A percentile compares a stretch with the other conserved stretches of the same genome.
phyloP scores from a whole-genome alignment of 2,888 invertebrate genomes.

The Argyresthia albistria region DNA sequence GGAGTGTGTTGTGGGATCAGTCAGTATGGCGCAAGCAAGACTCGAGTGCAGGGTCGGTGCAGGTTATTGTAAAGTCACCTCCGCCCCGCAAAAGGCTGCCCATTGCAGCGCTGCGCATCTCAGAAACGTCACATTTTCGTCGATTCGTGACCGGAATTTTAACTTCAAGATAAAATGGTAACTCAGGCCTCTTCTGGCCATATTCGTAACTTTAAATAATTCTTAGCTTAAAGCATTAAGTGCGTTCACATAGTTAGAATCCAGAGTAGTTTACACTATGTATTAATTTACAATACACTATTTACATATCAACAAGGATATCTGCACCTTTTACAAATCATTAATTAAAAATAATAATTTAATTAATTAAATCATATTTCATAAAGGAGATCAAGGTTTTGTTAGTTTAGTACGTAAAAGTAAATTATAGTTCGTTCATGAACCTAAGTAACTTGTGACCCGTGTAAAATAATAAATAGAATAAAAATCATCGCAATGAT shows the following conservation, averaged over 20 bases:
- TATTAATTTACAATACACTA: constrained; percentile 29
- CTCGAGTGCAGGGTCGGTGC: no score
- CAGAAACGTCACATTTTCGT: no score
- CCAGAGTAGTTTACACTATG: neutral
- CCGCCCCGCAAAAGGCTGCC: no score
- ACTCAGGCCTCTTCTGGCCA: no score
- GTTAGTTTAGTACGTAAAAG: constrained; percentile 25
- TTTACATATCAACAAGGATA: constrained; percentile 46
- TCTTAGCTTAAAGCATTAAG: constrained; percentile 10
- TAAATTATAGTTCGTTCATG: constrained; percentile 9
- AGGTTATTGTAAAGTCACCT: no score
- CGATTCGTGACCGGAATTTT: no score
- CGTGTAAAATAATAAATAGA: neutral
- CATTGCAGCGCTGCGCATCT: no score
- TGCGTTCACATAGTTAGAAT: constrained; percentile 11
- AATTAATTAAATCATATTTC: constrained; percentile 31
- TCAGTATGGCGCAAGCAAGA: no score
- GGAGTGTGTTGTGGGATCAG: no score
- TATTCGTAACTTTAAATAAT: no score
- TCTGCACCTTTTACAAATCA: constrained; percentile 42
- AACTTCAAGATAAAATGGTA: no score
- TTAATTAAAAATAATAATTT: constrained; percentile 38
- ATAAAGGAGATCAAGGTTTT: constrained; percentile 55
- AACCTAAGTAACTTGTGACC: neutral
- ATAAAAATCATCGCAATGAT: no score